Base-by-base conservation (phyloP, 2,113 vertebrate genomes). In the Plotosus lineatus region DNA sequence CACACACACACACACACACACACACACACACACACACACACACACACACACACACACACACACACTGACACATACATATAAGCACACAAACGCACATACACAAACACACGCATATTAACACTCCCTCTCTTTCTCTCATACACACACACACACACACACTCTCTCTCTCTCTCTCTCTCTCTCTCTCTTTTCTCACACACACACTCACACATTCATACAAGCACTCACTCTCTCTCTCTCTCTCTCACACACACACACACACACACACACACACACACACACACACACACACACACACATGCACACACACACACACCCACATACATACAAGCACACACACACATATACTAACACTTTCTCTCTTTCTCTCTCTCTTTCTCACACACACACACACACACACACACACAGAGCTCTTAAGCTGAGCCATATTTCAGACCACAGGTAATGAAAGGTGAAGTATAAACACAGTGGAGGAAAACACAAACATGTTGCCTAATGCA, bases 361-460 rank as follows among this genome's bases (percentile, higher is more conserved):
- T n/a, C n/a, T n/a, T n/a, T n/a, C n/a, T n/a, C n/a, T n/a, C n/a
- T n/a, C n/a, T n/a, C n/a, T n/a, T n/a, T n/a, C n/a, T n/a, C n/a
- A 42, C 26, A 48, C 76, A 83, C 85, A 78, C 84, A 84, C 88
- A 50, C 44, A 36, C 38, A 69, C 66, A 71, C 85, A 78, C 84
- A 84, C 88, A 53, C 61, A 33, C 38, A 44, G 11, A 3, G 63
- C 8, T 38, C 33, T 38, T 63, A 21, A 63, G 33, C 33, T 63
- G 33, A n/a, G 63, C 78, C 71, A 87, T 88, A 89, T 91, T 89
- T 85, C 81, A 86, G 73, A 90, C 85, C 80, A 86, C 65, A 86
- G 86, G 79, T 46, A 78, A 33, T 84, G n/a, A 71, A 84, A 79
- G 48, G 44, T 83, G n/a, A 86, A 53, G 58, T 56, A 73, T 78